Evolutionary conservation across 2,113 vertebrate genomes (phyloP).

Genomic region (Abramis brama): DNA sequence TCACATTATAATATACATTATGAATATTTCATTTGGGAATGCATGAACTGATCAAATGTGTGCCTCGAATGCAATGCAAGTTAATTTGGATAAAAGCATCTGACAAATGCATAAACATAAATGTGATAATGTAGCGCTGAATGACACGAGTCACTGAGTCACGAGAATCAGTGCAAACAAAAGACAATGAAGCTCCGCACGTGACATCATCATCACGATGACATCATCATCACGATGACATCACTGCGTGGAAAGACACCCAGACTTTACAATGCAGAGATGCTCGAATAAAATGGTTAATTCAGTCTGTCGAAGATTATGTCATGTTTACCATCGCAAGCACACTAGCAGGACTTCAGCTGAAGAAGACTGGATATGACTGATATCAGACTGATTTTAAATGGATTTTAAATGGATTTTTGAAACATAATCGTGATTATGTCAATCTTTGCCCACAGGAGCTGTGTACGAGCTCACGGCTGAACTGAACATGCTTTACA

Average conservation of each 20-base stretch:
- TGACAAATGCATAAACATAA: not conserved
- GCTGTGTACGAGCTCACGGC: not conserved
- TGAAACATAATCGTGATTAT: too few relatives aligned
- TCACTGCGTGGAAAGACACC: not conserved
- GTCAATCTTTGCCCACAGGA: not conserved
- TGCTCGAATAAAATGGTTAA: not conserved
- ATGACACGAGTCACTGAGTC: too few relatives aligned
- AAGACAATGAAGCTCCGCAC: not conserved
- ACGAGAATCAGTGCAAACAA: not conserved
- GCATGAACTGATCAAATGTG: not conserved
- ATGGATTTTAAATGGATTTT: too few relatives aligned
- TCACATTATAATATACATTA: not conserved
- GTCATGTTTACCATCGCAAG: too few relatives aligned
- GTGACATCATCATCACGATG: not conserved
- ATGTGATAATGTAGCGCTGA: not conserved
- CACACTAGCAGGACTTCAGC: too few relatives aligned
- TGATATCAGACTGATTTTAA: too few relatives aligned
- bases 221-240: not conserved
- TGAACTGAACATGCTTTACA: not conserved
- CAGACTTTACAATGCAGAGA: not conserved
- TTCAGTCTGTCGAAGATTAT: not conserved
- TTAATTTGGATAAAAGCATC: not conserved
- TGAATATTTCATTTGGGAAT: not conserved
- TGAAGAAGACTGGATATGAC: too few relatives aligned
- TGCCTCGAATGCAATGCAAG: not conserved